Evolutionary conservation across 2,888 invertebrate species (phyloP).

Genomic region (Erebia epiphron): DNA sequence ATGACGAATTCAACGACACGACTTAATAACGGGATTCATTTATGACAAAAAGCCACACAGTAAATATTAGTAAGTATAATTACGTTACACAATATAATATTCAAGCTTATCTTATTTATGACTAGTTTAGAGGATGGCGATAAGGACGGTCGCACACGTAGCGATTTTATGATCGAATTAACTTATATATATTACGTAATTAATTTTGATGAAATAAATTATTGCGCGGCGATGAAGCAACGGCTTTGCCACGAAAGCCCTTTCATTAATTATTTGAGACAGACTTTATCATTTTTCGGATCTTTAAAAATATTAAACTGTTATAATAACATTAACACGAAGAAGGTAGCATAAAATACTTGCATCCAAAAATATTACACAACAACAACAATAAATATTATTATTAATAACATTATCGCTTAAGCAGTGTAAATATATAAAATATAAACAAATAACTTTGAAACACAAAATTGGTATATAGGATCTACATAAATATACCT

Average conservation of each 20-base stretch:
- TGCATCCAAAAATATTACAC: conserved; percentile 79
- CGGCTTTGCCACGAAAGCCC: conserved; percentile 47
- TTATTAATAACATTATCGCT: conserved; percentile 75
- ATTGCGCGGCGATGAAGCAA: conserved; percentile 67
- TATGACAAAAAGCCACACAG: conserved; percentile 56
- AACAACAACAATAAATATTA: conserved; percentile 77
- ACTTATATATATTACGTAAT: conserved; percentile 65
- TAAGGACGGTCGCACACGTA: conserved; percentile 79
- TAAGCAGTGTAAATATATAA: conserved; percentile 80
- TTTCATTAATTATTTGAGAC: conserved; percentile 45
- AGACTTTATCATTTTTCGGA: conserved; percentile 37
- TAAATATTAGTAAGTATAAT: conserved; percentile 48
- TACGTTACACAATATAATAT: conserved; percentile 62
- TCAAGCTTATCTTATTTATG: conserved; percentile 69
- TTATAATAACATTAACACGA: conserved; percentile 67
- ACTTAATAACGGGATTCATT: conserved; percentile 44
- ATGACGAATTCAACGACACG: conserved; percentile 51
- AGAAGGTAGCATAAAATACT: conserved; percentile 72
- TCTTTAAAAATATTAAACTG: conserved; percentile 55
- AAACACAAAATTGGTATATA: conserved; percentile 59
- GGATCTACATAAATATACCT: conserved; percentile 57
- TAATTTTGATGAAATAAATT: conserved; percentile 71
- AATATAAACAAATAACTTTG: conserved; percentile 73
- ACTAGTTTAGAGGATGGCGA: conserved; percentile 84
- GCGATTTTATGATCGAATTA: conserved; percentile 72